Conservation (phyloP, 2,797 vertebrate species). For the Harpagifer antarcticus region DNA sequence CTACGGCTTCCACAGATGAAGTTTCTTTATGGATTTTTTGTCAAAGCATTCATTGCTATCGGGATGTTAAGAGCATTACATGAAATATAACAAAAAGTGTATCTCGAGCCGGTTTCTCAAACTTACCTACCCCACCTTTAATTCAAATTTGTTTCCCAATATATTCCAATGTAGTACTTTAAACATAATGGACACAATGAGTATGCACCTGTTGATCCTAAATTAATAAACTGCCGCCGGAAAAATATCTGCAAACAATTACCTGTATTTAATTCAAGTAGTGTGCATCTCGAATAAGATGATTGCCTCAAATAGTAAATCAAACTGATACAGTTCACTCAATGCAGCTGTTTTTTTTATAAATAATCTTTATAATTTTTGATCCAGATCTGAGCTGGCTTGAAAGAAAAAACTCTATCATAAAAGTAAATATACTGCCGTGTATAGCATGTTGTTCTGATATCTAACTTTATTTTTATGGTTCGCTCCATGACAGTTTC, state of each 20-base stretch:
- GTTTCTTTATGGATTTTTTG: too few species aligned
- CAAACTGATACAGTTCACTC: constrained; percentile 17
- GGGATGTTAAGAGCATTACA: too few species aligned
- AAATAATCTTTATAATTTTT: background rate
- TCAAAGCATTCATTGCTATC: too few species aligned
- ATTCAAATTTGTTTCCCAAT: background rate
- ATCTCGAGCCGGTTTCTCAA: too few species aligned
- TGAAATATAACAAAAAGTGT: too few species aligned
- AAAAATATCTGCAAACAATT: background rate
- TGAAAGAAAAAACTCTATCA: background rate
- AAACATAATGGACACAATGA: background rate
- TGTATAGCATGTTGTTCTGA: background rate
- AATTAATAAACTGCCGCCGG: background rate
- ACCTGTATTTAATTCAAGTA: constrained; percentile 7
- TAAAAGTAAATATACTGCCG: background rate
- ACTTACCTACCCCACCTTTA: too few species aligned
- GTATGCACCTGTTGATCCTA: background rate
- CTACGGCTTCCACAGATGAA: too few species aligned
- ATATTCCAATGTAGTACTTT: background rate
- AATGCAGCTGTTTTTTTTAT: constrained; percentile 14
- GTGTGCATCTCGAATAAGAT: constrained; percentile 2
- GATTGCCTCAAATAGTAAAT: constrained; percentile 8
- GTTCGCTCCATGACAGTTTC: constrained; percentile 17
- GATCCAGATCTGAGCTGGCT: constrained; percentile 2
- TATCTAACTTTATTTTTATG: constrained; percentile 25